Evolutionary conservation across 2,888 invertebrate species (phyloP).

Genomic region (Chymomyza caudatula): DNA sequence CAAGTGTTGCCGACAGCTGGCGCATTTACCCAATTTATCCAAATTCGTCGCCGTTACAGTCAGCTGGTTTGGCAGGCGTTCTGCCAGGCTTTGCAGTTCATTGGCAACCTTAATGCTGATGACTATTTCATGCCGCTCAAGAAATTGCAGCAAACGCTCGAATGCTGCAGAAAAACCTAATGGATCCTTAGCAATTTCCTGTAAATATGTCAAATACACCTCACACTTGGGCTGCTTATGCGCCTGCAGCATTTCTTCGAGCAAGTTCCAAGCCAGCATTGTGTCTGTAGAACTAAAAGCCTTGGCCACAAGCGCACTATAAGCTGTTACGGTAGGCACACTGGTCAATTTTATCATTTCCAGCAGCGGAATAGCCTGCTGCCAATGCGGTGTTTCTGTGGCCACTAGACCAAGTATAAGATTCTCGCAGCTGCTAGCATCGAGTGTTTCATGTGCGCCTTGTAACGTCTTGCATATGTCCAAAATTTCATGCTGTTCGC

Average conservation of each 20-base stretch:
- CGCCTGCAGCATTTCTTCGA: slow-evolving; percentile 80
- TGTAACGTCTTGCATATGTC: slow-evolving; percentile 76
- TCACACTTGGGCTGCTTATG: slow-evolving; percentile 78
- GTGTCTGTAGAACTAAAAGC: slow-evolving; percentile 79
- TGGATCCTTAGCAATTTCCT: slow-evolving; percentile 78
- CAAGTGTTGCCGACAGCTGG: slow-evolving; percentile 80
- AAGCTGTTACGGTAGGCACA: slow-evolving; percentile 79
- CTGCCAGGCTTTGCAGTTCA: slow-evolving; percentile 64
- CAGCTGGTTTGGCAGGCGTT: slow-evolving; percentile 43
- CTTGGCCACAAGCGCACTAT: slow-evolving; percentile 80
- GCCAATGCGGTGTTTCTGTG: slow-evolving; percentile 84
- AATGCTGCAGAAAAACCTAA: slow-evolving; percentile 77
- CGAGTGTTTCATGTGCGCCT: slow-evolving; percentile 81
- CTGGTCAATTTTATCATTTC: slow-evolving; percentile 80
- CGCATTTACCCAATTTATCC: slow-evolving; percentile 82
- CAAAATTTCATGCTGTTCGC: slow-evolving; percentile 80
- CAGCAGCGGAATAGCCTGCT: slow-evolving; percentile 81
- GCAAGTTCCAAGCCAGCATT: slow-evolving; percentile 81
- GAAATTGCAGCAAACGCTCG: slow-evolving; percentile 81
- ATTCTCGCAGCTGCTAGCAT: slow-evolving; percentile 81
- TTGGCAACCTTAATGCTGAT: slow-evolving; percentile 71
- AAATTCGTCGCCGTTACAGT: slow-evolving; percentile 26
- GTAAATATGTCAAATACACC: slow-evolving; percentile 80
- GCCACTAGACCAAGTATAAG: slow-evolving; percentile 82
- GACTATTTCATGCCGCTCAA: slow-evolving; percentile 79